Evolutionary conservation across 2,113 vertebrate species (phyloP), one percentile per base, ranked within the genome.

Genomic region (Odontophorus gujanensis): DNA sequence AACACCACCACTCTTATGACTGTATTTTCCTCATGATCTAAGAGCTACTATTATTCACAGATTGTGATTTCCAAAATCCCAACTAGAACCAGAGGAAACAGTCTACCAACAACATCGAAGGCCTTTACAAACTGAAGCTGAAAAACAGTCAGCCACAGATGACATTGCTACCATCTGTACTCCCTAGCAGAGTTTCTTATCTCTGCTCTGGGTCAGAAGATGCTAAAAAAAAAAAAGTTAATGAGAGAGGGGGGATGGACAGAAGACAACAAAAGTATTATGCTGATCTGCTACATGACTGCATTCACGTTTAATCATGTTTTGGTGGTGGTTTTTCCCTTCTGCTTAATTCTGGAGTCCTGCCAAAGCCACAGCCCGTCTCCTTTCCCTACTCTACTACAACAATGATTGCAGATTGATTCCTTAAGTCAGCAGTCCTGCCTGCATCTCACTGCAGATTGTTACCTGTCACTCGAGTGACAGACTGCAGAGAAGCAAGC

Each of bases 401-500:
- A 65, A 38, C 0, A 4, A 26, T 19, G 75, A 75, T 9, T 12
- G 14, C 24, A 78, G 61, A 81, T 34, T 68, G 73, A 90, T 75
- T 90, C 53, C 43, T 40, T 12, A 83, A 59, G 65, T 62, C 77
- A 92, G 78, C 62, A 90, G 62, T 48, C 48, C 74, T 45, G 62
- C 69, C 67, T 78, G 66, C 30, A 42, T 83, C 79, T 85, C 0
- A 0, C 61, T 78, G 51, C 48, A 83, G 43, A 94, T 36, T 95
- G 78, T 67, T 58, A 93, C 90, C 59, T 78, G 51, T 81, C 89
- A 83, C 63, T 61, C 24, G 26, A 89, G 79, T 85, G 79, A 87
- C 63, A 82, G 74, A 57, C 59, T 82, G 67, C 0, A 2, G 59
- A 50, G 89, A 73, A 83, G 66, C 21, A 92, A 83, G 55, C 8